Percentiles rank a stretch among this genome's conserved stretches.
Evolutionary conservation across 2,888 invertebrate genomes (phyloP).

Genomic region (Stenichneumon culpator): DNA sequence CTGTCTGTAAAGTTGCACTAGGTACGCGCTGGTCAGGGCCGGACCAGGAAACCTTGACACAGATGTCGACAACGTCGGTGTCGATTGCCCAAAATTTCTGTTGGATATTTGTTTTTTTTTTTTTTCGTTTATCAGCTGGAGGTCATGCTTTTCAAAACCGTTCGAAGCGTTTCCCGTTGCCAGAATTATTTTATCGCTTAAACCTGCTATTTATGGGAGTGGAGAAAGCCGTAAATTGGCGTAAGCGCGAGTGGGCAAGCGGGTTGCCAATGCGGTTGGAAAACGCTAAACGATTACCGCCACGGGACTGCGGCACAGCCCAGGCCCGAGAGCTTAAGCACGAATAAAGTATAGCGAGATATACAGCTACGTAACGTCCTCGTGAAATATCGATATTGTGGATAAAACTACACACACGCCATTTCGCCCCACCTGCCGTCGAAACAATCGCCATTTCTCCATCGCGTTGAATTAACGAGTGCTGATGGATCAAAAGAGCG

Average conservation of each 20-base stretch:
- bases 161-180: slow-evolving; percentile 64
- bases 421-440: neutral
- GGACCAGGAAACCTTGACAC: too few relatives aligned
- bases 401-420: neutral
- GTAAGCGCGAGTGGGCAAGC: slow-evolving; percentile 46
- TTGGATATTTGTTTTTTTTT: slow-evolving; percentile 19
- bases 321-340: slow-evolving; percentile 37
- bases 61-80: too few relatives aligned
- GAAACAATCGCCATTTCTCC: slow-evolving; percentile 4
- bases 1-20: neutral
- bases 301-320: slow-evolving; percentile 48
- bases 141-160: slow-evolving; percentile 40
- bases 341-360: slow-evolving; percentile 55
- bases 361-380: neutral
- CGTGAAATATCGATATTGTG: slow-evolving; percentile 4
- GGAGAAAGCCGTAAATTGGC: slow-evolving; percentile 68
- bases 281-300: slow-evolving; percentile 65
- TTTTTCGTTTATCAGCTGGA: slow-evolving; percentile 43
- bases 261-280: slow-evolving; percentile 65
- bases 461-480: neutral
- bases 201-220: slow-evolving; percentile 69
- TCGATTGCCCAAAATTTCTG: slow-evolving; percentile 41
- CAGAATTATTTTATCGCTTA: slow-evolving; percentile 72
- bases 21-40: too few relatives aligned
- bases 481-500: slow-evolving; percentile 45